These are phyloP conservation scores for Anguilla marmorata DNA, from an alignment of 2,797 vertebrate species.

Conservation along the genomic window DNA sequence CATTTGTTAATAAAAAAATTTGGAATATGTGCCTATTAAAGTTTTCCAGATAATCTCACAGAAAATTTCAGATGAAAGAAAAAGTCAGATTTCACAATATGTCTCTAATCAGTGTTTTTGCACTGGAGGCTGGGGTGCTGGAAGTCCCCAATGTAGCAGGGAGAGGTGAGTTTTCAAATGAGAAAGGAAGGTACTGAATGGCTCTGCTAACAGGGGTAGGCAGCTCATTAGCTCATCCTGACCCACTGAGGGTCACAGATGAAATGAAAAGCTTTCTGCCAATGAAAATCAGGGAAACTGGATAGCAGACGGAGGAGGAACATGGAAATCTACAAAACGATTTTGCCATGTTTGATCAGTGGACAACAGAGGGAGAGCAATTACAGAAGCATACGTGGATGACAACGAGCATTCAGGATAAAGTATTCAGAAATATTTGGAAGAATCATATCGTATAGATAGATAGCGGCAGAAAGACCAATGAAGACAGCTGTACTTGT, in stretches of 20 bases:
- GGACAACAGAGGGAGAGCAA: background rate
- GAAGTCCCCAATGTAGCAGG: background rate
- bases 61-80: background rate
- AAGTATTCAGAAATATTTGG: background rate
- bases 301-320: background rate
- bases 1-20: background rate
- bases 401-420: background rate
- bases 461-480: background rate
- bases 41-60: background rate
- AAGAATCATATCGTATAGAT: background rate
- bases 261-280: background rate
- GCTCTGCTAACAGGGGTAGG: background rate
- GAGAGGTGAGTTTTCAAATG: slow-evolving; percentile 44
- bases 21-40: background rate
- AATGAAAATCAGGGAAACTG: slow-evolving; percentile 10
- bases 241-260: background rate
- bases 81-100: background rate
- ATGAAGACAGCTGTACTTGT: background rate
- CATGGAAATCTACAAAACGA: background rate
- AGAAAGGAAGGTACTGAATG: slow-evolving; percentile 40
- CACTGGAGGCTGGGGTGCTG: background rate
- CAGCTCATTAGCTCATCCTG: background rate
- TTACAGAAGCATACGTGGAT: background rate
- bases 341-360: background rate
- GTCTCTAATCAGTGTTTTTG: background rate